Evolutionary conservation across 2,888 invertebrate genomes (phyloP).

Genomic region (Eudasyphora cyanicolor): DNA sequence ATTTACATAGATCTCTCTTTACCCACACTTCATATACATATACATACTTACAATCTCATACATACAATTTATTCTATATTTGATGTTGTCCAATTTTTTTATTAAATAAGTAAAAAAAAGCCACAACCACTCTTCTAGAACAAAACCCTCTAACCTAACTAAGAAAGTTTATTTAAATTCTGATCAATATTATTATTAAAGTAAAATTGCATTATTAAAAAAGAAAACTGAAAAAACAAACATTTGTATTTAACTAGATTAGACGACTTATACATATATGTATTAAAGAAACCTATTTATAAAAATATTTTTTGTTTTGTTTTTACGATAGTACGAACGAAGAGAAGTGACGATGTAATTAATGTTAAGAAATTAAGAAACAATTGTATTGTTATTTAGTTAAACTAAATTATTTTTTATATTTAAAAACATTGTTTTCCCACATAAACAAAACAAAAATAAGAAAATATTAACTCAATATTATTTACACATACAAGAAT

Average conservation of each 20-base stretch:
- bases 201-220: constrained; percentile 40
- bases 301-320: constrained; percentile 36
- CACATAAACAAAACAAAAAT: too few relatives aligned
- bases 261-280: constrained; percentile 32
- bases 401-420: constrained; percentile 56
- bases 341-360: constrained; percentile 38
- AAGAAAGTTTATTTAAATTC: constrained; percentile 34
- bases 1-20: background rate
- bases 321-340: constrained; percentile 21
- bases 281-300: constrained; percentile 40
- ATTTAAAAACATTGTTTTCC: constrained; percentile 37
- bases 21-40: background rate
- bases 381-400: constrained; percentile 57
- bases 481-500: constrained; percentile 44
- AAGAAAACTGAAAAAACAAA: constrained; percentile 25
- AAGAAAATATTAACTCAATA: constrained; percentile 1
- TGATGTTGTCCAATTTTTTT: constrained; percentile 41
- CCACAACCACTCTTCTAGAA: constrained; percentile 35
- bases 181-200: constrained; percentile 32
- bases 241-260: constrained; percentile 40
- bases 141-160: constrained; percentile 30
- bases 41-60: too few relatives aligned
- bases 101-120: background rate
- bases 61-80: constrained; percentile 35
- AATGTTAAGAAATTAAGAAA: constrained; percentile 39